phyloP scores from a whole-genome alignment of 2,113 vertebrate genomes.

The Natator depressus region DNA sequence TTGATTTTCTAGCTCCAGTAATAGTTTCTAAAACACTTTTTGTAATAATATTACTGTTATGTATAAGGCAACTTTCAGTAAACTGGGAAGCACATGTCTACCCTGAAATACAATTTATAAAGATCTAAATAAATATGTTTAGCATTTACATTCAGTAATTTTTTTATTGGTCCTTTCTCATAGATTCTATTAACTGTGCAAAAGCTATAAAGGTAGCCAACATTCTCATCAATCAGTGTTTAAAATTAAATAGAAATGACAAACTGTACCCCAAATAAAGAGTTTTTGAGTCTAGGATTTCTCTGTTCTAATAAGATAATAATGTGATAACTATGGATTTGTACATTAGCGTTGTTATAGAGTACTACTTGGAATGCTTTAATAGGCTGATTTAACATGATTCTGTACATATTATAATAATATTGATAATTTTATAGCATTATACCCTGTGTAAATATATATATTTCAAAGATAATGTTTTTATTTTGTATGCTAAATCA shows the following conservation, averaged over 20 bases:
- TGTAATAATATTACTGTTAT: not conserved
- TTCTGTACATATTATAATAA: not conserved
- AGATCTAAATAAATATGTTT: not conserved
- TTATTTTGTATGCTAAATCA: not conserved
- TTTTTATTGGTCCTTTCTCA: not conserved
- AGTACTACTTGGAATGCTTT: not conserved
- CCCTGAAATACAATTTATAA: not conserved
- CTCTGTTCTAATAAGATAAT: not conserved
- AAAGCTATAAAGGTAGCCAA: not conserved
- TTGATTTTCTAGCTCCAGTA: not conserved
- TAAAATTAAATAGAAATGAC: not conserved
- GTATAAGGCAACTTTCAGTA: not conserved
- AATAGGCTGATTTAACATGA: not conserved
- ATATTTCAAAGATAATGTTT: not conserved
- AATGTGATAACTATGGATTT: not conserved
- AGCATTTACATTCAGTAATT: not conserved
- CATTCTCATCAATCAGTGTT: not conserved
- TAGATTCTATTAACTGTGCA: not conserved
- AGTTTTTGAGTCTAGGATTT: not conserved
- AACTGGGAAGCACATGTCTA: not conserved
- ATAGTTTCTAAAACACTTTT: not conserved
- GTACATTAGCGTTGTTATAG: not conserved
- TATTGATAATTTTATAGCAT: not conserved
- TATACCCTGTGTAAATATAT: not conserved
- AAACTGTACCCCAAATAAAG: not conserved